These are phyloP conservation scores for Ginglymostoma cirratum DNA, from an alignment of 2,113 vertebrate genomes.

Conservation along the genomic window DNA sequence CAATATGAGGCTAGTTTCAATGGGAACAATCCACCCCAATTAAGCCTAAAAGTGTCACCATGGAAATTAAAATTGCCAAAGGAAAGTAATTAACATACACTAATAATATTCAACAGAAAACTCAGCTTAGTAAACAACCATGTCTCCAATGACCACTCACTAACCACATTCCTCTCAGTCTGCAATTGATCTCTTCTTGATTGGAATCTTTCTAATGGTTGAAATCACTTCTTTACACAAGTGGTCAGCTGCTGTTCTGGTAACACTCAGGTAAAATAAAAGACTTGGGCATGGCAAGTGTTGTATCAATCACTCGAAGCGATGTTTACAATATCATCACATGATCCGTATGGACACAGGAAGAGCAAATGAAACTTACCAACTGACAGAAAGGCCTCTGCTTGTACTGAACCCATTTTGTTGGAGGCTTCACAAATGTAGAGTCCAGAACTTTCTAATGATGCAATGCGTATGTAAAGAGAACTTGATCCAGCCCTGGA, in stretches of 20 bases:
- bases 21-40: not conserved
- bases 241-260: not conserved
- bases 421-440: constrained; percentile 56
- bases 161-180: not conserved
- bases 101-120: not conserved
- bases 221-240: not conserved
- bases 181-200: not conserved
- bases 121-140: not conserved
- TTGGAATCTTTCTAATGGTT: not conserved
- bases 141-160: not conserved
- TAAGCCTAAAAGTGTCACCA: not conserved
- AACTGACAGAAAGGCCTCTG: constrained; percentile 52
- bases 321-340: not conserved
- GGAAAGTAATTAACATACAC: not conserved
- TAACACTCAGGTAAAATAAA: not conserved
- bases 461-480: constrained; percentile 50
- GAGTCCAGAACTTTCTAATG: constrained; percentile 46
- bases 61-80: not conserved
- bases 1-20: not conserved
- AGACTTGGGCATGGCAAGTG: not conserved
- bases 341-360: not conserved
- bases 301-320: not conserved
- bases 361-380: constrained; percentile 49
- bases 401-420: constrained; percentile 45
- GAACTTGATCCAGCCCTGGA: constrained; percentile 54